Base-by-base conservation (phyloP, 1,140 invertebrate genomes). In the Drosophila rhopaloa region DNA sequence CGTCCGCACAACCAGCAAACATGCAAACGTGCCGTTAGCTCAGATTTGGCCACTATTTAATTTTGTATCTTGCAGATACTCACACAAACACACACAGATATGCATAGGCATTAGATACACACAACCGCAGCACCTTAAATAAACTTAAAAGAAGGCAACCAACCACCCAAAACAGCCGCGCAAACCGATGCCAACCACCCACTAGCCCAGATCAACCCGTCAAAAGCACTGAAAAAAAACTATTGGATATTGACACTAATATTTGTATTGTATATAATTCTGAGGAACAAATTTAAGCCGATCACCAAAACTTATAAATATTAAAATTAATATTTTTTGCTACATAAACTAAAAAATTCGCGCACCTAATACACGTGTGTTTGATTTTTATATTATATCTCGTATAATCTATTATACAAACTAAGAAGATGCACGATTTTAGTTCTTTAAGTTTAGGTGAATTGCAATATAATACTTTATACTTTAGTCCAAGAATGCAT, bases 11-110 rank as follows among this genome's bases (percentile, higher is more conserved):
- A 11, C 35, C 11, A 48, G 32, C 40, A 78, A 51, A 83, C 81
- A 79, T 57, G 81, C 76, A 83, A 84, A 83, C 81, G 76, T 83
- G 81, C 76, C 66, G 67, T 83, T 75, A 71, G 60, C 76, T 47
- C 47, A 46, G 76, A 72, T 80, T 83, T 84, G 59, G 65, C 80
- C 72, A 70, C 75, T 70, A 75, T 63, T 60, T 83, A 79, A 79
- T 84, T 76, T 79, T 55, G 61, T 72, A 79, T 83, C 60, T 76
- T 54, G 50, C 51, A 78, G 68, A 78, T 68, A 82, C 70, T 63
- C 46, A 59, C 19, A 63, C 13, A 54, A 38, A 61, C 10, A 46
- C 29, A 51, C 8, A 44, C 47, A 44, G 11, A 44, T 58, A 44
- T 46, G 58, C 59, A 48, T 65, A 63, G 60, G 38, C 61, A 68